Evolutionary conservation across 2,797 vertebrate species (phyloP).

Genomic region (Neosalanx taihuensis): DNA sequence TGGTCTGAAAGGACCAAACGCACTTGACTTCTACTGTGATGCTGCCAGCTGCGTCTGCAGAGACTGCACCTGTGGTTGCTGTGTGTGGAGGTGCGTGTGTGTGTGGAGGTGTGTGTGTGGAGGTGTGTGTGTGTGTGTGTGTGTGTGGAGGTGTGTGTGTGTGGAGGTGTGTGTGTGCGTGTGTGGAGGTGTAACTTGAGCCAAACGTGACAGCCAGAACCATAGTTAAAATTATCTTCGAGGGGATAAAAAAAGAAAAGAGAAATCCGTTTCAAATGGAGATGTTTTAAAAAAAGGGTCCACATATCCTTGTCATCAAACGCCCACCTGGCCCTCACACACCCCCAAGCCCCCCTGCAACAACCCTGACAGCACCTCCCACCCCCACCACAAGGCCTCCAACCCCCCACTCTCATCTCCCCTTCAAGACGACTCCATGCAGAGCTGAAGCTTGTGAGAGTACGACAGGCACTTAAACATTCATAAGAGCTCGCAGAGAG

Average conservation of each 20-base stretch:
- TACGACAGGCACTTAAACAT: neutral
- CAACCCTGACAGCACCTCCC: constrained; percentile 18
- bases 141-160: too few species aligned
- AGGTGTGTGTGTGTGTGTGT: too few species aligned
- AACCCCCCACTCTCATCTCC: constrained; percentile 6
- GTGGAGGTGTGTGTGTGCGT: too few species aligned
- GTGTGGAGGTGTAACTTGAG: neutral
- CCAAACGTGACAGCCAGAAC: neutral
- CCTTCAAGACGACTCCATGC: neutral
- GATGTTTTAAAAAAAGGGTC: neutral
- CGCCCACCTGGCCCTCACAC: constrained; percentile 24
- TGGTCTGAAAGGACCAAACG: too few species aligned
- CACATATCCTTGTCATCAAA: constrained; percentile 17
- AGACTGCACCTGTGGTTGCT: neutral
- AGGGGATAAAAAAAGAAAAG: neutral
- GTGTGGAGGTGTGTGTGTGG: too few species aligned
- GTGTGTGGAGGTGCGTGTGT: neutral
- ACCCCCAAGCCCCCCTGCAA: constrained; percentile 2
- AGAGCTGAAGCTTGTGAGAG: neutral
- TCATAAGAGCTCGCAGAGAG: constrained; percentile 3
- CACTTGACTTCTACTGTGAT: neutral
- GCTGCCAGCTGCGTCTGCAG: neutral
- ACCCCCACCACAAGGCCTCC: constrained; percentile 1
- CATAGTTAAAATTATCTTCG: neutral
- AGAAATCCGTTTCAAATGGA: constrained; percentile 6